phyloP scores from a whole-genome alignment of 2,797 vertebrate species.

The Enteromius anoplus region DNA sequence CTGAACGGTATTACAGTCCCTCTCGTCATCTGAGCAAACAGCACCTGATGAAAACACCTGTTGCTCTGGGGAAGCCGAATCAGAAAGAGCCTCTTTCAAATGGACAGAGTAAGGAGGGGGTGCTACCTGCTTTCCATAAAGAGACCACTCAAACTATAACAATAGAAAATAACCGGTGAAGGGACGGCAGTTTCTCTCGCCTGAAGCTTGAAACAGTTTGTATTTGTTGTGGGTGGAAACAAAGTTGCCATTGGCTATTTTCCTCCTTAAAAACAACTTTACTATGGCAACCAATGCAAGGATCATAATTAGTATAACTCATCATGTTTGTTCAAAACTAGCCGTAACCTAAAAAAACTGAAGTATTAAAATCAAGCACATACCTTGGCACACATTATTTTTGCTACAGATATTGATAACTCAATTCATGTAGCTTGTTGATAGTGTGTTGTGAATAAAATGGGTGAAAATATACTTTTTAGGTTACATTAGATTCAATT shows the following conservation, averaged over 20 bases:
- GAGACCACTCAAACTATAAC: conserved; percentile 18
- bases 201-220: background rate
- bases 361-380: background rate
- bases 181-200: background rate
- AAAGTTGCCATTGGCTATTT: background rate
- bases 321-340: background rate
- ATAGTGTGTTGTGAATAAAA: background rate
- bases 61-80: conserved; percentile 46
- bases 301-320: background rate
- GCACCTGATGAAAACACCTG: conserved; percentile 70
- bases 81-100: conserved; percentile 49
- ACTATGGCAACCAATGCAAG: background rate
- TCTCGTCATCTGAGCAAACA: conserved; percentile 44
- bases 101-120: conserved; percentile 33
- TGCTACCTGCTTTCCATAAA: conserved; percentile 38
- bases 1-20: conserved; percentile 9
- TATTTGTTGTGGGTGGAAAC: background rate
- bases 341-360: background rate
- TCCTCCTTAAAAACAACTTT: background rate
- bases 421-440: background rate
- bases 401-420: background rate
- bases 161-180: conserved; percentile 10
- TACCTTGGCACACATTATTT: background rate
- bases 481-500: background rate
- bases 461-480: background rate